Evolutionary conservation across 2,113 vertebrate species (phyloP).

Genomic region (Thymallus thymallus): DNA sequence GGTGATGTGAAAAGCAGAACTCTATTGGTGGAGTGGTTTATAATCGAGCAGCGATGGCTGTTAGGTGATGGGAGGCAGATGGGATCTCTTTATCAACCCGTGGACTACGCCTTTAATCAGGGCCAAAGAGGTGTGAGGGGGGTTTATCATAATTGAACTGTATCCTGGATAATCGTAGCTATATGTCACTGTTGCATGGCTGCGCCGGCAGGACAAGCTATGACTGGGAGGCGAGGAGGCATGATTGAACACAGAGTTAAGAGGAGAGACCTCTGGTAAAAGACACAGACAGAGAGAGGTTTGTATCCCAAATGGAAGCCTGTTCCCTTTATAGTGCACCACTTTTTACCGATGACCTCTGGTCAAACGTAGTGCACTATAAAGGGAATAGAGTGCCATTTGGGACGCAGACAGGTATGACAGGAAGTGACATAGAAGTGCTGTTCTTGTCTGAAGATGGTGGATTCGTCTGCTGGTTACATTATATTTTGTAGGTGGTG

Average conservation of each 20-base stretch:
- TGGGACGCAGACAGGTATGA: too few species aligned
- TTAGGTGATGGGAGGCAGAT: constrained; percentile 84
- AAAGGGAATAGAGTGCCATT: too few species aligned
- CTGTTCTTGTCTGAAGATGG: too few species aligned
- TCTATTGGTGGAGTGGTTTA: not conserved
- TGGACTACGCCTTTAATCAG: constrained; percentile 83
- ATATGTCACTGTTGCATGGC: constrained; percentile 87
- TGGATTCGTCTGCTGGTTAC: too few species aligned
- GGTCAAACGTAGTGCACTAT: too few species aligned
- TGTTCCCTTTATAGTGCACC: too few species aligned
- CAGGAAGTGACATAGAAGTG: too few species aligned
- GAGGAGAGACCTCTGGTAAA: constrained; percentile 54
- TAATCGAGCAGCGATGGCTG: constrained; percentile 69
- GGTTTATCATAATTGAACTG: constrained; percentile 95
- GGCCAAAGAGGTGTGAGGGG: constrained; percentile 87
- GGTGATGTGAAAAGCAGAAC: constrained; percentile 70
- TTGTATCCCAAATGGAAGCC: too few species aligned
- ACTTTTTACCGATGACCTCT: too few species aligned
- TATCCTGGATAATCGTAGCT: constrained; percentile 89
- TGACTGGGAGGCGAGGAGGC: not conserved
- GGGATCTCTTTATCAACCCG: constrained; percentile 92
- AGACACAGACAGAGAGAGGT: too few species aligned
- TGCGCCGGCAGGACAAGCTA: constrained; percentile 52
- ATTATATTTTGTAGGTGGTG: too few species aligned
- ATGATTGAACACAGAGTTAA: too few species aligned